phyloP scores from a whole-genome alignment of 2,113 vertebrate species.

The Centropus bengalensis region DNA sequence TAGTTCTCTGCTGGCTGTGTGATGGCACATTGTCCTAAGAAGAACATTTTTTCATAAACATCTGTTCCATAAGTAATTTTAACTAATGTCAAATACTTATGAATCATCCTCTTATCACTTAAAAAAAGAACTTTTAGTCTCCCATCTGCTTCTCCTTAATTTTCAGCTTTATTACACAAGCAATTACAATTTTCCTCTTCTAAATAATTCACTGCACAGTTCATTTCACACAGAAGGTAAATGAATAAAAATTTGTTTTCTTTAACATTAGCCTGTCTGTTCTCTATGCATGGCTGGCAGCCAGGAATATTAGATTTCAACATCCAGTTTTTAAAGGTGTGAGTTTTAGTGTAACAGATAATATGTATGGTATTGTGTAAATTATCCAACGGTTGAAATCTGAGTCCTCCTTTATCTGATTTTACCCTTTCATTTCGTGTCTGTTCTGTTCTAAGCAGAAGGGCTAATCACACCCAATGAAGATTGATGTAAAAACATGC shows the following conservation, averaged over 20 bases:
- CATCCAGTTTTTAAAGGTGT: not conserved
- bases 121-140: slow-evolving; percentile 43
- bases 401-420: not conserved
- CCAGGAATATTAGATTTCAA: slow-evolving; percentile 14
- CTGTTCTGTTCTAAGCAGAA: not conserved
- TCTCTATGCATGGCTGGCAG: not conserved
- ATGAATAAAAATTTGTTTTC: slow-evolving; percentile 49
- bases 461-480: not conserved
- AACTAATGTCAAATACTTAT: slow-evolving; percentile 60
- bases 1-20: not conserved
- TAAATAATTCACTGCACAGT: slow-evolving; percentile 33
- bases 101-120: slow-evolving; percentile 57
- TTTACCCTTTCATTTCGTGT: not conserved
- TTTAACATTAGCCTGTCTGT: slow-evolving; percentile 28
- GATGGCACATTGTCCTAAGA: slow-evolving; percentile 4
- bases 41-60: slow-evolving; percentile 32
- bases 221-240: slow-evolving; percentile 43
- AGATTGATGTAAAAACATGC: not conserved
- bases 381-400: not conserved
- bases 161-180: slow-evolving; percentile 58
- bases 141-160: slow-evolving; percentile 53
- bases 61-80: slow-evolving; percentile 52
- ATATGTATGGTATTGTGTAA: not conserved
- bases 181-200: slow-evolving; percentile 54
- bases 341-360: not conserved